These are phyloP conservation scores for Micronycteris hirsuta DNA, from an alignment of 2,113 vertebrate genomes.

Conservation along the genomic window DNA sequence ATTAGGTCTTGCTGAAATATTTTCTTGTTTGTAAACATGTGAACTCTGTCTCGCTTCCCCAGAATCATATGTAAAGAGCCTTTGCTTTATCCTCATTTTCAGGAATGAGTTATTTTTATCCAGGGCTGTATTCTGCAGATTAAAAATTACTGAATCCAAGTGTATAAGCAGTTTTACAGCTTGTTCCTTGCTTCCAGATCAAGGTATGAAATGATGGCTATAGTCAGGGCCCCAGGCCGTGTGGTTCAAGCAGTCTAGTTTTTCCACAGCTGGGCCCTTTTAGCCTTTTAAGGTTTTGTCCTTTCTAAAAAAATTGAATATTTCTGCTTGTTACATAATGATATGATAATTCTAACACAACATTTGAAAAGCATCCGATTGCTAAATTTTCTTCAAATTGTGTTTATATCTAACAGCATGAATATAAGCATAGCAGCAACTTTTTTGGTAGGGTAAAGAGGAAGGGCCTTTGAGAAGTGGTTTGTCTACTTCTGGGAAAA, in stretches of 20 bases:
- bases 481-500: constrained; percentile 8
- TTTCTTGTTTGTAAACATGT: constrained; percentile 14
- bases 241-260: background rate
- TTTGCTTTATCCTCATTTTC: background rate
- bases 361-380: background rate
- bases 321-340: constrained; percentile 37
- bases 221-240: background rate
- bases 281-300: background rate
- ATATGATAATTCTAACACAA: background rate
- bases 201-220: background rate
- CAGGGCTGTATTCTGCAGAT: constrained; percentile 1
- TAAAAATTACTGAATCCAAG: background rate
- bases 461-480: background rate
- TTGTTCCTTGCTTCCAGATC: background rate
- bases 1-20: background rate
- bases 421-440: background rate
- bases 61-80: background rate
- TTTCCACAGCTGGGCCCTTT: background rate
- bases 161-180: background rate
- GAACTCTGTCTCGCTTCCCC: background rate
- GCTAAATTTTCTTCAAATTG: background rate
- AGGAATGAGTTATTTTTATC: constrained; percentile 22
- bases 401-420: background rate
- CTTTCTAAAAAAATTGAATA: constrained; percentile 37
- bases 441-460: background rate